Base-by-base conservation (phyloP, 1,140 invertebrate genomes). In the Trissolcus basalis region DNA sequence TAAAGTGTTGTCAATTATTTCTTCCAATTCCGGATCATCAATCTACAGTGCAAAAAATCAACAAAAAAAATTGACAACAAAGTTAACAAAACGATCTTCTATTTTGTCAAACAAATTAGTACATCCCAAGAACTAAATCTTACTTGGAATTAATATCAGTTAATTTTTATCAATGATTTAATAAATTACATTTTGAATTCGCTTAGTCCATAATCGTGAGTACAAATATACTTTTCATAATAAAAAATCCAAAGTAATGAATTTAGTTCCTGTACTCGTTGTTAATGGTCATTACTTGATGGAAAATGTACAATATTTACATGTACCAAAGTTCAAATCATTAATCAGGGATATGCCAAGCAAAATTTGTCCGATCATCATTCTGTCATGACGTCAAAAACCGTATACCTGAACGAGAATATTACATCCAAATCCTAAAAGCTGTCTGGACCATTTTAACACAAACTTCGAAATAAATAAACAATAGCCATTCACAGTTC, bases 1-100 rank as follows among this genome's bases (percentile, higher is more conserved):
- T 63, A 82, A 80, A 59, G 79, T 49, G 72, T 80, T 71, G 72
- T 86, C 85, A 78, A 87, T 83, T 11, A 67, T 53, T 77, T 84
- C 85, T 72, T 84, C 81, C 44, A 55, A 59, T 70, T 83, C 82
- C 70, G 53, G 50, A 47, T 77, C 74, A 67, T 70, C 80, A 64
- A 68, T 68, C 63, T 74, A 63, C 47, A 74, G 71, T 74, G n/a
- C 50, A 74, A 58, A 61, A 74, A 61, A 13, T 47, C 19, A 36
- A 59, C 7, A 49, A 58, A 48, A 13, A 65, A 53, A 67, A 1
- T 5, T 61, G 6, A 41, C 10, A 43, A 49, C 11, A 44, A 49
- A 53, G 11, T 0, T 1, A 11, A 12, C n/a, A 33, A 19, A 35
- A 13, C 15, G 8, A 0, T 3, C 9, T 39, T 2, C n/a, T 39